Percentiles rank a stretch among this genome's conserved stretches.
Evolutionary conservation across 2,797 vertebrate species (phyloP).

Genomic region (Chiloscyllium punctatum): DNA sequence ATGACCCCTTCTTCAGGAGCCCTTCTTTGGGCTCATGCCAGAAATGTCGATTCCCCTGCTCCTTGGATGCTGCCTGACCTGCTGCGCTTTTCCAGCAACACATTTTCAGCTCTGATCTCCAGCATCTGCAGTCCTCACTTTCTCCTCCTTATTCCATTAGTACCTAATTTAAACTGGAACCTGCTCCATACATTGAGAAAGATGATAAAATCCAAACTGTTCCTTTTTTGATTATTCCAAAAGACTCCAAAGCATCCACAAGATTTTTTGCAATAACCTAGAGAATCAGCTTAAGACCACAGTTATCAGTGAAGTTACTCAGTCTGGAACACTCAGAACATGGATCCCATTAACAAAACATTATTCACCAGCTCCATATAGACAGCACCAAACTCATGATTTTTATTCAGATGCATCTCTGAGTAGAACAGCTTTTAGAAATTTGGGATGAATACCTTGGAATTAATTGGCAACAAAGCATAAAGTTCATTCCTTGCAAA

Average conservation of each 20-base stretch:
- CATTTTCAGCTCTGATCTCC: too few species aligned
- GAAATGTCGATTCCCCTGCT: too few species aligned
- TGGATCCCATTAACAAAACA: neutral
- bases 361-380: neutral
- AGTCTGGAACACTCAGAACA: neutral
- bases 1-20: too few species aligned
- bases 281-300: neutral
- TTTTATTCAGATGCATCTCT: neutral
- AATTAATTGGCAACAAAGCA: neutral
- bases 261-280: neutral
- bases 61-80: too few species aligned
- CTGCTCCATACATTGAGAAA: neutral
- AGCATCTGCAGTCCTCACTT: too few species aligned
- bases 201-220: neutral
- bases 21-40: too few species aligned
- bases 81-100: too few species aligned
- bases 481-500: neutral
- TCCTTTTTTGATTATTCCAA: neutral
- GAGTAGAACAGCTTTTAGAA: neutral
- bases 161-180: neutral
- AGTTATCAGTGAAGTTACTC: neutral
- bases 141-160: neutral
- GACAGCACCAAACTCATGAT: neutral
- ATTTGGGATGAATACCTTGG: neutral
- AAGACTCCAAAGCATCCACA: neutral